phyloP scores from a whole-genome alignment of 2,113 vertebrate species.

The Sclerurus mexicanus region DNA sequence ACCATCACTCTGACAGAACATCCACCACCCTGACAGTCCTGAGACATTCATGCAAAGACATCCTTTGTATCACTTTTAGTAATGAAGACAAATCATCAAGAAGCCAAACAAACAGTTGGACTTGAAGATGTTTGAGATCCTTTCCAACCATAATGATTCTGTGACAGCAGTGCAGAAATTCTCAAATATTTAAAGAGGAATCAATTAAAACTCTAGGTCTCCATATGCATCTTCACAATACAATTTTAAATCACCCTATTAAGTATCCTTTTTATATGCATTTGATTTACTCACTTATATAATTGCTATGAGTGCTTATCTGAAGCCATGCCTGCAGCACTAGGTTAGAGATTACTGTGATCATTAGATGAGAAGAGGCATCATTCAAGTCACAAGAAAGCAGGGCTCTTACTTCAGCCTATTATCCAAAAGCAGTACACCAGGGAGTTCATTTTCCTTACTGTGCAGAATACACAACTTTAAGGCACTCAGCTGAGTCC shows the following conservation, averaged over 20 bases:
- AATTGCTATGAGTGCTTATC: not conserved
- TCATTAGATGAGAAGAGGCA: not conserved
- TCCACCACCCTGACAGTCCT: not conserved
- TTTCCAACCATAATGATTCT: not conserved
- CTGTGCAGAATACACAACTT: not conserved
- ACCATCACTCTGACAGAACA: not conserved
- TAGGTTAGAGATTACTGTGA: not conserved
- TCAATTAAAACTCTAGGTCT: not conserved
- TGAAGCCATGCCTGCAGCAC: not conserved
- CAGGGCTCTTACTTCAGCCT: not conserved
- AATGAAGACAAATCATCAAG: not conserved
- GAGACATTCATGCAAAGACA: fast-evolving
- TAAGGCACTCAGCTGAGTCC: not conserved
- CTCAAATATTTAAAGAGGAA: not conserved
- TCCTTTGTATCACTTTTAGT: not conserved
- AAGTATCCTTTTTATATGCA: not conserved
- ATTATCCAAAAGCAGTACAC: not conserved
- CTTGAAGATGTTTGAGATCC: not conserved
- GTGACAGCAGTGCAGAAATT: not conserved
- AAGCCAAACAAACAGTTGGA: not conserved
- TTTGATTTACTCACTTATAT: not conserved
- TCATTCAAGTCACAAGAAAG: not conserved
- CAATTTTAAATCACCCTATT: not conserved
- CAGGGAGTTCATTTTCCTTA: not conserved
- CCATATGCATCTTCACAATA: not conserved